Base-by-base conservation (phyloP, 2,888 invertebrate genomes). In the Ceraclea dissimilis region DNA sequence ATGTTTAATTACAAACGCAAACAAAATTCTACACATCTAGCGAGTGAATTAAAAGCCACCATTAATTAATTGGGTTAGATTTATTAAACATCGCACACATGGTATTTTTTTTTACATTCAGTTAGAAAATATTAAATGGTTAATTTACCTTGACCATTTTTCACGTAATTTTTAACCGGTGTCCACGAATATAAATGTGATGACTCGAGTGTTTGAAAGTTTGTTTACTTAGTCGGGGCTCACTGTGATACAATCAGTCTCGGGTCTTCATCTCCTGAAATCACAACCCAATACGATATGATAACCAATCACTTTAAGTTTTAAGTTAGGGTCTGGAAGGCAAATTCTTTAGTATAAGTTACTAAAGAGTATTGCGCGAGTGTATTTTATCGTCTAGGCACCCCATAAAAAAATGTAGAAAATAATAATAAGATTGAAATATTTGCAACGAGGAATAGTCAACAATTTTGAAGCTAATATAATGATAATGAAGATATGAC, bases 121-220 rank as follows among this genome's bases (percentile, higher is more conserved):
- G 39, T 39, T 39, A 39, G 39, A 13, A 39, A 13, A 13, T 4
- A 39, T 39, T 8, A 39, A 39, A n/a, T 39, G 39, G 39, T 39
- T 13, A 39, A 39, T 39, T 39, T 39, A 39, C 39, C 39, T 39
- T 39, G 39, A 39, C 39, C 39, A 39, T 39, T 39, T 39, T 39
- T 13, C 39, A 16, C 39, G 39, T 39, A 39, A n/a, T 39, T 39
- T 39, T 39, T 39, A 31, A 39, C 39, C 13, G 39, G 39, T 39
- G 8, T 39, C 39, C 39, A 39, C 13, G 39, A n/a, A 39, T 39
- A 39, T 16, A 16, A 39, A 39, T 5, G 5, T 16, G 13, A 16
- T 39, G 39, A 39, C 13, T 31, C 31, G 31, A 31, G 6, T 16
- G 39, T 39, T 39, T 39, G 39, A 16, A n/a, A 39, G n/a, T 39